These are phyloP conservation scores for Etheostoma perlongum DNA, from an alignment of 2,797 vertebrate species.

Conservation along the genomic window DNA sequence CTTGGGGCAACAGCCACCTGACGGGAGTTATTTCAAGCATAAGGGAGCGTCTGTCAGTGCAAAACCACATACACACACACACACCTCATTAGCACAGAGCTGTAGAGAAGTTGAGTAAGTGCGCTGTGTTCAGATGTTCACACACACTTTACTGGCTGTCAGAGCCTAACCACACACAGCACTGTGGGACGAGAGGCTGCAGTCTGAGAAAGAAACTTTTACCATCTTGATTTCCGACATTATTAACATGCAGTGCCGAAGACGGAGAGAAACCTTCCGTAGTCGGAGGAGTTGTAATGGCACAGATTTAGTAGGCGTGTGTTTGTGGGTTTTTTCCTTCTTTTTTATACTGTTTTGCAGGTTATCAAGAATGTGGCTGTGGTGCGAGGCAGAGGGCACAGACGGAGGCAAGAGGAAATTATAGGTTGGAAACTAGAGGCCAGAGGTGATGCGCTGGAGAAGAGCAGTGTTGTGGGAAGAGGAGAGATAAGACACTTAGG, in stretches of 20 bases:
- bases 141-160: constrained; percentile 62
- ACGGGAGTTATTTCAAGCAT: constrained; percentile 79
- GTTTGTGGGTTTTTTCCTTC: constrained; percentile 21
- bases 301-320: constrained; percentile 15
- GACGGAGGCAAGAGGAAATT: constrained; percentile 57
- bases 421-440: constrained; percentile 60
- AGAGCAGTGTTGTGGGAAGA: constrained; percentile 26
- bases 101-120: constrained; percentile 67
- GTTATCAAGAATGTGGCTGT: constrained; percentile 32
- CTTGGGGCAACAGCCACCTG: constrained; percentile 73
- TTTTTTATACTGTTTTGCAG: constrained; percentile 43
- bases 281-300: constrained; percentile 4
- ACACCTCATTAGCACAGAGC: constrained; percentile 76
- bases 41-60: constrained; percentile 71
- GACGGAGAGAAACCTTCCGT: constrained; percentile 2
- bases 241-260: constrained; percentile 18
- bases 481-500: constrained; percentile 58
- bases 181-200: constrained; percentile 40
- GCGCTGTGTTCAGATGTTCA: constrained; percentile 69
- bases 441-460: constrained; percentile 54
- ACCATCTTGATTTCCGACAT: constrained; percentile 41
- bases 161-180: constrained; percentile 48
- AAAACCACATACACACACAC: constrained; percentile 37
- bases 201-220: constrained; percentile 51
- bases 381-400: constrained; percentile 24